phyloP scores from a whole-genome alignment of 1,140 invertebrate species.

The Telenomus remus region DNA sequence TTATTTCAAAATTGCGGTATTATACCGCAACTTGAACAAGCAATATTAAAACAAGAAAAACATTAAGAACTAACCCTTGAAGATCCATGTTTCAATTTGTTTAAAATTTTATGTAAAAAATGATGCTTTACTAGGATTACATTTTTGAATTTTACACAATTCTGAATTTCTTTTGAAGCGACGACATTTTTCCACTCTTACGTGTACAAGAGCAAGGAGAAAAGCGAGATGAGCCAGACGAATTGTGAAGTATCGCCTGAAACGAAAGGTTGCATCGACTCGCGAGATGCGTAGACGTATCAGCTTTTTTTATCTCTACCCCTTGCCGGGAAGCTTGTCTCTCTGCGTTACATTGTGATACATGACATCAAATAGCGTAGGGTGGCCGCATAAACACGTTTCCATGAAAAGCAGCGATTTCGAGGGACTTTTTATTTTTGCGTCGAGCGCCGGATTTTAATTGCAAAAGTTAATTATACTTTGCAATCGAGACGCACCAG shows the following conservation, averaged over 20 bases:
- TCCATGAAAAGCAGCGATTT: slow-evolving; percentile 19
- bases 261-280: slow-evolving; percentile 18
- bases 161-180: background rate
- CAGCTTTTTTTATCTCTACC: slow-evolving; percentile 28
- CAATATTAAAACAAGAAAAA: too few relatives aligned
- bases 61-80: too few relatives aligned
- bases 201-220: background rate
- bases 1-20: too few relatives aligned
- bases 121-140: too few relatives aligned
- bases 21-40: too few relatives aligned
- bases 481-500: background rate
- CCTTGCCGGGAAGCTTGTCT: slow-evolving; percentile 10
- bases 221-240: slow-evolving; percentile 2
- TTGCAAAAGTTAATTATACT: slow-evolving; percentile 35
- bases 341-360: slow-evolving; percentile 17
- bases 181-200: background rate
- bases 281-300: slow-evolving; percentile 26
- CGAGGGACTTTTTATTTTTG: slow-evolving; percentile 17
- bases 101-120: too few relatives aligned
- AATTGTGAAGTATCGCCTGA: slow-evolving; percentile 5
- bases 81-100: too few relatives aligned
- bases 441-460: slow-evolving; percentile 19
- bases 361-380: slow-evolving; percentile 11
- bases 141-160: background rate
- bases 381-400: slow-evolving; percentile 13